phyloP scores from a whole-genome alignment of 2,888 invertebrate genomes.

The Eupithecia tripunctaria region DNA sequence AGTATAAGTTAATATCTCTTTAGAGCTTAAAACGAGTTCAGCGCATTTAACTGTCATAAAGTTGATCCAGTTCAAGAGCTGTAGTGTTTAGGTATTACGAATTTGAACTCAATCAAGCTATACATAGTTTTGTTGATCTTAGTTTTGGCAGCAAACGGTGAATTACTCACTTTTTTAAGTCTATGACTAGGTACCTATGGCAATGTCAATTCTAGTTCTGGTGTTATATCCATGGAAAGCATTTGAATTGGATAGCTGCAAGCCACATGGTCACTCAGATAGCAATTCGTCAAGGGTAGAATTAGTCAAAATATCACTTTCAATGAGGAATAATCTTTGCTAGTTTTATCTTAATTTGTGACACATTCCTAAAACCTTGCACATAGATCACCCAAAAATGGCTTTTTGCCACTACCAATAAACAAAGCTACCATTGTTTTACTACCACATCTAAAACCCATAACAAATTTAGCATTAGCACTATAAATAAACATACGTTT shows the following conservation, averaged over 20 bases:
- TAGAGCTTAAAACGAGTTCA: too few species aligned
- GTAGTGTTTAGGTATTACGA: too few species aligned
- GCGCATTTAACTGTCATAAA: too few species aligned
- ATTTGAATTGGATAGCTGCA: not conserved
- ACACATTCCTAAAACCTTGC: not conserved
- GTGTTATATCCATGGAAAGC: too few species aligned
- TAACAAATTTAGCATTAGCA: slow-evolving; percentile 33
- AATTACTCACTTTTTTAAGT: too few species aligned
- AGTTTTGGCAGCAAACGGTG: too few species aligned
- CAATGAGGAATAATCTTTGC: not conserved
- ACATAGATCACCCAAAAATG: not conserved
- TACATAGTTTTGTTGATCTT: too few species aligned
- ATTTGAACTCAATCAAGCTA: too few species aligned
- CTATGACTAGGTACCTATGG: too few species aligned
- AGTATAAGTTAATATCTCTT: too few species aligned
- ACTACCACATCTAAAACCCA: slow-evolving; percentile 1
- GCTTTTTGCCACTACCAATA: not conserved
- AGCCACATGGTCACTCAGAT: not conserved
- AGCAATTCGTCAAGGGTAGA: not conserved
- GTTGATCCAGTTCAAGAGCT: too few species aligned
- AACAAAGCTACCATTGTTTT: slow-evolving; percentile 1
- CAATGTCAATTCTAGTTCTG: too few species aligned
- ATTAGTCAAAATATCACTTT: not conserved
- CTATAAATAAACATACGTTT: slow-evolving; percentile 76
- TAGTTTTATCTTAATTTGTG: not conserved